phyloP scores from a whole-genome alignment of 2,797 vertebrate species.

The Toxotes lorentzi region DNA sequence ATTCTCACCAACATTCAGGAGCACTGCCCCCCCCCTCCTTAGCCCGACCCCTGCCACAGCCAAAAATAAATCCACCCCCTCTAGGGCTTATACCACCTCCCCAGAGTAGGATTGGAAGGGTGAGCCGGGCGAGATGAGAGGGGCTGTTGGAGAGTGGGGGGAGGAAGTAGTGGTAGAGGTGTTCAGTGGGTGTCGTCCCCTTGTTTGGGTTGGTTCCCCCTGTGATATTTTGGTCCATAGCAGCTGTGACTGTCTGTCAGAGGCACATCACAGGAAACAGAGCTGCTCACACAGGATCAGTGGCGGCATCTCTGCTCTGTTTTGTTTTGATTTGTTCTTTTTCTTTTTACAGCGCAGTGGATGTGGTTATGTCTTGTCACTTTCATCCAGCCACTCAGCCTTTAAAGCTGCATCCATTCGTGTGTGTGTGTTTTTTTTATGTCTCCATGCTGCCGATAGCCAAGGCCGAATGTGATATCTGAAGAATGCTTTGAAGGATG shows the following conservation, averaged over 20 bases:
- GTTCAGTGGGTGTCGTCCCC: constrained; percentile 54
- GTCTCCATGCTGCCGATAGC: too few species aligned
- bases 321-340: neutral
- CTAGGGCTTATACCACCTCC: constrained; percentile 63
- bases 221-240: constrained; percentile 91
- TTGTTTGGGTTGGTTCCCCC: constrained; percentile 77
- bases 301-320: neutral
- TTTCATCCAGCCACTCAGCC: neutral
- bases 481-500: too few species aligned
- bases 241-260: constrained; percentile 92
- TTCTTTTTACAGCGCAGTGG: neutral
- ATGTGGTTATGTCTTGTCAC: too few species aligned
- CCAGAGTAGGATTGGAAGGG: constrained; percentile 29
- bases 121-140: constrained; percentile 11
- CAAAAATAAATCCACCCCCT: constrained; percentile 85
- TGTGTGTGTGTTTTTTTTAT: too few species aligned
- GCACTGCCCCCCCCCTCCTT: constrained; percentile 67
- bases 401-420: neutral
- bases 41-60: constrained; percentile 54
- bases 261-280: constrained; percentile 53
- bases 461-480: too few species aligned
- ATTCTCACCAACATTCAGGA: constrained; percentile 46
- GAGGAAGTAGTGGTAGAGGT: constrained; percentile 10
- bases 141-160: neutral
- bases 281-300: constrained; percentile 26